Evolutionary conservation across 1,140 invertebrate species (phyloP).

Genomic region (Drosophila guanche): DNA sequence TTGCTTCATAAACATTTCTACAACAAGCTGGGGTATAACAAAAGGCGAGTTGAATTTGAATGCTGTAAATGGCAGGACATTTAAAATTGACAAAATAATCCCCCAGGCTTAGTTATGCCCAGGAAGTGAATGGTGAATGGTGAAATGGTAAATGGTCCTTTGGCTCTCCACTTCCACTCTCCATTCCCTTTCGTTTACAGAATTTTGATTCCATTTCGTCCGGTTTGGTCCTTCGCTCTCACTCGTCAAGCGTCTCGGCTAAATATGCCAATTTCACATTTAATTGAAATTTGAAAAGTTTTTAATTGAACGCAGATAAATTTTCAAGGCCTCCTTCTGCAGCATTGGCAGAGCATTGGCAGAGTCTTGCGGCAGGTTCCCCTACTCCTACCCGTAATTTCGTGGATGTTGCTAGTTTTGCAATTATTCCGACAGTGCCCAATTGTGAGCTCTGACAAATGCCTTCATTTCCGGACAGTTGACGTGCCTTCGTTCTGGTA

Average conservation of each 20-base stretch:
- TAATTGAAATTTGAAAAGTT: slow-evolving; percentile 83
- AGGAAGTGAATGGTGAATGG: slow-evolving; percentile 31
- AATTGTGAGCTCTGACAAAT: slow-evolving; percentile 52
- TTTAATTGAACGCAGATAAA: slow-evolving; percentile 82
- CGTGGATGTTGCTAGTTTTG: slow-evolving; percentile 70
- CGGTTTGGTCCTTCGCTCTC: slow-evolving; percentile 7
- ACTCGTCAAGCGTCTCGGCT: slow-evolving; percentile 69
- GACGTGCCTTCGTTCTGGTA: slow-evolving; percentile 50
- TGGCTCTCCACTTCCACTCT: slow-evolving; percentile 16
- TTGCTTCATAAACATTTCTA: slow-evolving; percentile 81
- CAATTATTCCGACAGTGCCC: slow-evolving; percentile 48
- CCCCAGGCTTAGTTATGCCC: slow-evolving; percentile 72
- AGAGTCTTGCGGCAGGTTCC: slow-evolving; percentile 8
- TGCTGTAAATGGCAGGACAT: slow-evolving; percentile 81
- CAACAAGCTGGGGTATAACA: slow-evolving; percentile 63
- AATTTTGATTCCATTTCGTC: slow-evolving; percentile 44
- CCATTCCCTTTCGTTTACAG: slow-evolving; percentile 13
- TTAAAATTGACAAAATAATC: slow-evolving; percentile 82
- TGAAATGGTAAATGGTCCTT: slow-evolving; percentile 47
- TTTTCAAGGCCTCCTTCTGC: slow-evolving; percentile 45
- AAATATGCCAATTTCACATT: slow-evolving; percentile 81
- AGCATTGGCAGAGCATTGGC: not conserved
- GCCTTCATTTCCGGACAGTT: slow-evolving; percentile 72
- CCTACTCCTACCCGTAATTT: not conserved
- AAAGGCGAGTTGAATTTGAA: slow-evolving; percentile 71